Evolutionary conservation across 2,888 invertebrate species (phyloP).

Genomic region (Patella depressa): DNA sequence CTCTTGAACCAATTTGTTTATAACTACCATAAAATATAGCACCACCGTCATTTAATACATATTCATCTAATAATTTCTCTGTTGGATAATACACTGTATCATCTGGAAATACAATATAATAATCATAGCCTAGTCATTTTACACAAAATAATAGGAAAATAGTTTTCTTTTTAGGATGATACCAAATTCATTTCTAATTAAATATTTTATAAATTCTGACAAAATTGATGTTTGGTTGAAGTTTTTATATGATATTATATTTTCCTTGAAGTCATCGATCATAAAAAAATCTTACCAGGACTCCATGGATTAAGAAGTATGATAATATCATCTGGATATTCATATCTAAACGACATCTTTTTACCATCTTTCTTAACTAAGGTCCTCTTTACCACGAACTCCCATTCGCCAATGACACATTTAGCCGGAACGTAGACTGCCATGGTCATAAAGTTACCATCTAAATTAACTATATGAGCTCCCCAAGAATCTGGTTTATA

Average conservation of each 20-base stretch:
- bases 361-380: conserved; percentile 20
- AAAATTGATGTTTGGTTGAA: too few species aligned
- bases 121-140: neutral
- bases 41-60: conserved; percentile 34
- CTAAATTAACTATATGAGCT: conserved; percentile 29
- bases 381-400: conserved; percentile 40
- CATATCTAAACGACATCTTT: conserved; percentile 31
- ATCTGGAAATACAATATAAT: conserved; percentile 22
- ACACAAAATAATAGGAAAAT: too few species aligned
- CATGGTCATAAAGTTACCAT: conserved; percentile 18
- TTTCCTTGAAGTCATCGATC: too few species aligned
- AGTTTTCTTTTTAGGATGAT: too few species aligned
- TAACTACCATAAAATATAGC: conserved; percentile 29
- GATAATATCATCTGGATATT: conserved; percentile 74
- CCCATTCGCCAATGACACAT: conserved; percentile 52
- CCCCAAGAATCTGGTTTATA: conserved; percentile 45
- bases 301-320: conserved; percentile 92
- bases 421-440: conserved; percentile 41
- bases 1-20: conserved; percentile 22
- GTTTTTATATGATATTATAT: too few species aligned
- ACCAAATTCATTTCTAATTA: too few species aligned
- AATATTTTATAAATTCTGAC: too few species aligned
- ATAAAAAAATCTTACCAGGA: conserved; percentile 75
- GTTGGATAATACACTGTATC: conserved; percentile 29
- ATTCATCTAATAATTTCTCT: conserved; percentile 29